Conservation (phyloP, 2,888 invertebrate species). For the Lysandra coridon region DNA sequence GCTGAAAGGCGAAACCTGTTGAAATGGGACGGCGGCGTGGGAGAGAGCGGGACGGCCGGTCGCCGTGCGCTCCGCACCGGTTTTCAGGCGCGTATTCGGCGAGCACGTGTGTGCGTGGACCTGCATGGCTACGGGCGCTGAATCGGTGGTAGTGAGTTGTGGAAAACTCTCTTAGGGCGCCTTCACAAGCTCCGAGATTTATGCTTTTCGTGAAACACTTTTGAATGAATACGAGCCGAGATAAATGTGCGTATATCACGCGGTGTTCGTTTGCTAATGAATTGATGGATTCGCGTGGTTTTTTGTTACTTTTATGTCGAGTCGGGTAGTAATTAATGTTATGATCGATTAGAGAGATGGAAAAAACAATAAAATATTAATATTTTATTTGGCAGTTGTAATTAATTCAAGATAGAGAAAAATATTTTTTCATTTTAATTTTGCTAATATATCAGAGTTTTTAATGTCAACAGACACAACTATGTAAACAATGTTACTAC, state of each 20-base stretch:
- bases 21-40: conserved; percentile 72
- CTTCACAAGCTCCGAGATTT: conserved; percentile 68
- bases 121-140: conserved; percentile 67
- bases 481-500: not conserved
- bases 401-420: not conserved
- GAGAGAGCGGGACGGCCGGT: conserved; percentile 58
- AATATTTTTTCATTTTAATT: not conserved
- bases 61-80: conserved; percentile 49
- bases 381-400: not conserved
- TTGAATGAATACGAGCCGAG: conserved; percentile 31
- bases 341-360: not conserved
- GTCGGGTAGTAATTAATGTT: not conserved
- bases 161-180: conserved; percentile 76
- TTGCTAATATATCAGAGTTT: not conserved
- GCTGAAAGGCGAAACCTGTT: conserved; percentile 80
- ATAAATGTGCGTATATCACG: not conserved
- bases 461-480: not conserved
- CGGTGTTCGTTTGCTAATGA: not conserved
- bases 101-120: conserved; percentile 70
- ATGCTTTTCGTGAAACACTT: conserved; percentile 49
- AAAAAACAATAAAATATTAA: not conserved
- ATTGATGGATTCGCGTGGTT: not conserved
- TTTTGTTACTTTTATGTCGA: not conserved
- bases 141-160: conserved; percentile 75
- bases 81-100: conserved; percentile 74